Evolutionary conservation across 2,888 invertebrate species (phyloP).

Genomic region (Eristalis tenax): DNA sequence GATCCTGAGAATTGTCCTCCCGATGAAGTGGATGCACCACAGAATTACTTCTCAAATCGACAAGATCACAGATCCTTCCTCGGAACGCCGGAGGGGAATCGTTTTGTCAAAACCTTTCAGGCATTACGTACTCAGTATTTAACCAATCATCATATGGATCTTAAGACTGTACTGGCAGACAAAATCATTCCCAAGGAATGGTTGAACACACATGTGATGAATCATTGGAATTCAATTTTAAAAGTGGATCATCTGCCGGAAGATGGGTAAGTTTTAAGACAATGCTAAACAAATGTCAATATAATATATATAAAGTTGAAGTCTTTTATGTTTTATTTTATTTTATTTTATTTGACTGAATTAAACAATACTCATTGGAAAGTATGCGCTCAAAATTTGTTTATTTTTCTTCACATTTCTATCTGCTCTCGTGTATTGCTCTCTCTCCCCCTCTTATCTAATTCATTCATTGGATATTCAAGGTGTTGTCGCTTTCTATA

Average conservation of each 20-base stretch:
- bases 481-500: not conserved
- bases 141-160: constrained; percentile 87
- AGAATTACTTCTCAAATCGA: constrained; percentile 77
- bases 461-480: not conserved
- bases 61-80: constrained; percentile 83
- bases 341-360: not conserved
- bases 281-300: not conserved
- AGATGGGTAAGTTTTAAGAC: constrained; percentile 83
- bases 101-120: constrained; percentile 85
- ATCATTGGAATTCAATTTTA: constrained; percentile 87
- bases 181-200: constrained; percentile 87
- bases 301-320: not conserved
- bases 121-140: constrained; percentile 86
- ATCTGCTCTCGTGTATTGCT: not conserved
- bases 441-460: not conserved
- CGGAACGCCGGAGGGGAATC: constrained; percentile 83
- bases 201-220: constrained; percentile 85
- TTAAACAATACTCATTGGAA: constrained; percentile 4
- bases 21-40: constrained; percentile 74
- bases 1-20: constrained; percentile 78
- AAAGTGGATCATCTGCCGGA: constrained; percentile 87
- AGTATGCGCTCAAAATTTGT: constrained; percentile 1
- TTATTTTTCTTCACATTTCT: not conserved
- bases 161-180: constrained; percentile 86
- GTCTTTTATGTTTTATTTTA: constrained; percentile 2